Conservation (phyloP, 2,113 vertebrate genomes). For the Myotis brandtii region DNA sequence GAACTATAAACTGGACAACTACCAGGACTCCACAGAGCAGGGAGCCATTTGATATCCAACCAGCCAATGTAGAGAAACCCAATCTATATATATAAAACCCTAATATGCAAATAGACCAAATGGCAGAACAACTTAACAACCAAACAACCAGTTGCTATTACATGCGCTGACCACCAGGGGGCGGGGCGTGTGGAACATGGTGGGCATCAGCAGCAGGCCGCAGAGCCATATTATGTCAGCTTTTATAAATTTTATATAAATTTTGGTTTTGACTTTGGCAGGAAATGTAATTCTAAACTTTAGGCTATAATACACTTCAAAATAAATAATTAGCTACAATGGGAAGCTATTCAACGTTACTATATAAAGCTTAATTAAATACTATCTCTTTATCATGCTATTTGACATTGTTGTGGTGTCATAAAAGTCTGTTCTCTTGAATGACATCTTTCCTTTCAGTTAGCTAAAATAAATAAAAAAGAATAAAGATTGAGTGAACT, state of each 20-base stretch:
- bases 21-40: neutral
- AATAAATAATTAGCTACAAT: neutral
- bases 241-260: slow-evolving; percentile 43
- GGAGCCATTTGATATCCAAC: neutral
- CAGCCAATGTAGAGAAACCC: neutral
- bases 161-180: too few species aligned
- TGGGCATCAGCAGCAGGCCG: too few species aligned
- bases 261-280: slow-evolving; percentile 15
- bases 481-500: neutral
- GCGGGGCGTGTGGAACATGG: too few species aligned
- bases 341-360: neutral
- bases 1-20: neutral
- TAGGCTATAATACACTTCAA: neutral
- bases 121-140: too few species aligned
- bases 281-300: slow-evolving; percentile 37
- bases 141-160: too few species aligned
- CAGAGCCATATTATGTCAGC: neutral
- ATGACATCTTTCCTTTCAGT: neutral
- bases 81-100: too few species aligned
- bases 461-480: neutral
- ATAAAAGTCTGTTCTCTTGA: neutral
- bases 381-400: neutral
- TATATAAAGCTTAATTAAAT: neutral
- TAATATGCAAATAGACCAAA: too few species aligned
- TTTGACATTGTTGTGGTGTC: neutral